Evolutionary conservation across 2,888 invertebrate species (phyloP), one percentile per base, ranked within the genome.

Genomic region (Caenorhabditis sp.): DNA sequence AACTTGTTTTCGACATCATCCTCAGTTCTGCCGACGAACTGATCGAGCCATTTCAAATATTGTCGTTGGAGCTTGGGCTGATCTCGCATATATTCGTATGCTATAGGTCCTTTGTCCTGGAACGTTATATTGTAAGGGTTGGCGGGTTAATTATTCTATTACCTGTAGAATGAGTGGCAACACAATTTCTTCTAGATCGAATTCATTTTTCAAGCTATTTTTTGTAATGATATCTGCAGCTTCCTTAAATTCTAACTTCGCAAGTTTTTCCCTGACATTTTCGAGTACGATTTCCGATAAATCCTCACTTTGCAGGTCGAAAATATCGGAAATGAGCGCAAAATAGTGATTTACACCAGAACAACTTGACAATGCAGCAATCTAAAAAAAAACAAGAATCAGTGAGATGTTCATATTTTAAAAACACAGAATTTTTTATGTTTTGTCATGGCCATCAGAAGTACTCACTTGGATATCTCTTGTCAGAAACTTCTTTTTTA

Each of bases 151-250:
- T 43, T 14, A 31, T 8, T 10, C 7, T 4, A 14, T 3, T 27
- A 31, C 57, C 20, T 57, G 57, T 31, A 72, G 43, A 12, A 72
- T 17, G 17, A 72, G 26, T 3, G 71, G 71, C 14, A 67, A 43
- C 8, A 58, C 63, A 1, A 68, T 58, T 0, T 65, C 38, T 21
- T 59, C 56, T 23, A 65, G 62, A 5, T 12, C 7, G 38, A 64
- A 60, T 5, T 58, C 25, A 14, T 38, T 8, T 7, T 27, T 23
- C 0, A 72, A 27, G 14, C 65, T 49, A 38, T 68, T 25, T 3
- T 61, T 21, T 0, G 61, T 26, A 1, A 62, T 67, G 8, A 68
- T 23, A 4, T 63, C 54, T 1, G 67, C 67, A 21, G 72, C 72
- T 31, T 59, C 53, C 1, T 25, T n/a, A 49, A 43, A 72, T 14